Evolutionary conservation across 2,113 vertebrate species (phyloP).

Genomic region (Talpa occidentalis): DNA sequence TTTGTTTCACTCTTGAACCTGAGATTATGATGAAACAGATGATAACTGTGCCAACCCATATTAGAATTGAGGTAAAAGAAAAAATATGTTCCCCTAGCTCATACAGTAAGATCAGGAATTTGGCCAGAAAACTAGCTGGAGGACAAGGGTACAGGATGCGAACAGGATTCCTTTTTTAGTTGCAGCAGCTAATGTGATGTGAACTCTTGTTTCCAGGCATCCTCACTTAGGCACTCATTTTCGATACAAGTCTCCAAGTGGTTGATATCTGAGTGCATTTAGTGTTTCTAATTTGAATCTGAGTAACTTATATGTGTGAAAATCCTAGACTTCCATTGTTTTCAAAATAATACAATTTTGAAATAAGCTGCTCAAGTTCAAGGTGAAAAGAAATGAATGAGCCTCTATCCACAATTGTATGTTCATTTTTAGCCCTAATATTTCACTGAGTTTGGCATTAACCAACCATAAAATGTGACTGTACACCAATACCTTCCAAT

Average conservation of each 20-base stretch:
- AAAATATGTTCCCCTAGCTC: background rate
- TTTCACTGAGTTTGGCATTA: conserved; percentile 45
- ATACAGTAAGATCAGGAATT: background rate
- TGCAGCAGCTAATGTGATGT: background rate
- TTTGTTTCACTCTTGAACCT: background rate
- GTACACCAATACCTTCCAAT: conserved; percentile 27
- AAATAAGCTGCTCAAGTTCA: conserved; percentile 39
- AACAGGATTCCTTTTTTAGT: background rate
- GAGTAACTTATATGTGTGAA: background rate
- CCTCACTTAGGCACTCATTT: background rate
- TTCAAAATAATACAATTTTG: conserved; percentile 33
- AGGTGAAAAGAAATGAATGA: conserved; percentile 50
- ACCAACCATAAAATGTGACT: conserved; percentile 54
- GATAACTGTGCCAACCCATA: background rate
- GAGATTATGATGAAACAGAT: background rate
- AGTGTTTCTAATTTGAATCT: conserved; percentile 11
- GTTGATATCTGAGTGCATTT: background rate
- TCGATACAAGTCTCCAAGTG: background rate
- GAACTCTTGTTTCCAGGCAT: background rate
- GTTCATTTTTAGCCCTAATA: conserved; percentile 50
- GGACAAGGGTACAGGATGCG: background rate
- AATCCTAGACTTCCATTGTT: background rate
- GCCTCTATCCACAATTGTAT: background rate
- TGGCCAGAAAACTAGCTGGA: background rate
- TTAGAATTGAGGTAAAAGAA: background rate